These are phyloP conservation scores for Pangasius mekongensis DNA, from an alignment of 2,797 vertebrate species.

Conservation along the genomic window DNA sequence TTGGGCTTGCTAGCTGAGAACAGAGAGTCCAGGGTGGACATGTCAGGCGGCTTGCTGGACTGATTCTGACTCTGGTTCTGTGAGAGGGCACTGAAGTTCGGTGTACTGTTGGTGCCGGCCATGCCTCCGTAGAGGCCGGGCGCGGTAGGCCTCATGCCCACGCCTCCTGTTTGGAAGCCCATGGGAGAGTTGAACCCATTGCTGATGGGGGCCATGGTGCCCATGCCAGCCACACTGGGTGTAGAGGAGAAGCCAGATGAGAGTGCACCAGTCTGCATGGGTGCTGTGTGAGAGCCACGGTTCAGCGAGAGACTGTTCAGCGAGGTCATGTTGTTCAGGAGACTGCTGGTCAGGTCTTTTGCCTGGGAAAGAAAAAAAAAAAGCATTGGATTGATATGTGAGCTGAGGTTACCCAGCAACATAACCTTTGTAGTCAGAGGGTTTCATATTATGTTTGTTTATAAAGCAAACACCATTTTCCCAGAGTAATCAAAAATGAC, in stretches of 20 bases:
- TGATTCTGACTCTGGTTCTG: constrained; percentile 74
- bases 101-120: constrained; percentile 80
- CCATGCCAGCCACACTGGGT: constrained; percentile 73
- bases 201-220: constrained; percentile 77
- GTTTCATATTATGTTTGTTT: background rate
- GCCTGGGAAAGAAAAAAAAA: constrained; percentile 72
- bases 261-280: constrained; percentile 68
- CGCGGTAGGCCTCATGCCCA: constrained; percentile 77
- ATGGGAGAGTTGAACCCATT: constrained; percentile 86
- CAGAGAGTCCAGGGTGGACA: constrained; percentile 92
- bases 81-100: constrained; percentile 81
- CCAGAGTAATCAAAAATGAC: background rate
- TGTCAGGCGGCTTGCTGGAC: constrained; percentile 76
- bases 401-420: background rate
- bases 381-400: background rate
- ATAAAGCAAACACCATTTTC: background rate
- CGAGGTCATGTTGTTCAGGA: constrained; percentile 90
- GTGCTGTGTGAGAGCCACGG: constrained; percentile 72
- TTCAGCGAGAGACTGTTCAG: constrained; percentile 80
- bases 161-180: constrained; percentile 83
- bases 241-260: constrained; percentile 79
- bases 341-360: constrained; percentile 92
- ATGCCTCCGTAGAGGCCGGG: constrained; percentile 74
- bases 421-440: background rate
- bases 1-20: constrained; percentile 92